A percentile compares a stretch with the other conserved stretches of the same genome.
phyloP scores from a whole-genome alignment of 1,140 invertebrate genomes.

The Lordiphosa mommai region DNA sequence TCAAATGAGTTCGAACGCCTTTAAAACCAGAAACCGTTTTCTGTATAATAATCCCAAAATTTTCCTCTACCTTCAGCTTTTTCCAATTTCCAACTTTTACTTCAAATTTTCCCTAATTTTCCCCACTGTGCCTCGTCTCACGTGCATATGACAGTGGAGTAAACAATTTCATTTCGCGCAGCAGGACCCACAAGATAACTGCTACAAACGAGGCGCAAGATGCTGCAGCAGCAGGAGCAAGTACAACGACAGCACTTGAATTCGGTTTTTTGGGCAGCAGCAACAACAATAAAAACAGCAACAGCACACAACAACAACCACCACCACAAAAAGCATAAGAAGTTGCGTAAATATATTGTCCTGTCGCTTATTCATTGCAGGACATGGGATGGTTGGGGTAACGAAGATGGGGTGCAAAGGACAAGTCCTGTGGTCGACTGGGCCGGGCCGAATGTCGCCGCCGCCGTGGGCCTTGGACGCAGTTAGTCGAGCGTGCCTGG shows the following conservation, averaged over 20 bases:
- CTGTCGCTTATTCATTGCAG: conserved; percentile 49
- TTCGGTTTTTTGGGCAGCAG: conserved; percentile 6
- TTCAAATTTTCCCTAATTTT: too few relatives aligned
- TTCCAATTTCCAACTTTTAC: too few relatives aligned
- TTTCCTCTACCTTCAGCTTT: too few relatives aligned
- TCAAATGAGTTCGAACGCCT: too few relatives aligned
- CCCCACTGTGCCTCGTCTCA: conserved; percentile 29
- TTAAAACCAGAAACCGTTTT: too few relatives aligned
- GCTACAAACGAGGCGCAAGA: conserved; percentile 73
- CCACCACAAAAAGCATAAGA: conserved; percentile 62
- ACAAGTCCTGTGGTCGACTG: conserved; percentile 24
- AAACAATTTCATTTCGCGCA: conserved; percentile 75
- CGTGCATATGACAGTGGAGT: conserved; percentile 76
- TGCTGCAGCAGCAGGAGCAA: conserved; percentile 52
- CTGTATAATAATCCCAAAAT: too few relatives aligned
- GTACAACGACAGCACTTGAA: background rate
- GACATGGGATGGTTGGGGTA: conserved; percentile 11
- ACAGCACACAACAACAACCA: conserved; percentile 44
- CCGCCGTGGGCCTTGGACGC: conserved; percentile 53
- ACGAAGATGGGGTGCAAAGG: conserved; percentile 23
- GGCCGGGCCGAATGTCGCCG: conserved; percentile 30
- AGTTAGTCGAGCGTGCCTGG: conserved; percentile 69
- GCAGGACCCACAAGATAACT: conserved; percentile 69
- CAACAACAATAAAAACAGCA: conserved; percentile 37
- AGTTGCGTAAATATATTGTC: conserved; percentile 77